phyloP scores from a whole-genome alignment of 35 echinoderm and acorn worm species.

The Diadema setosum region DNA sequence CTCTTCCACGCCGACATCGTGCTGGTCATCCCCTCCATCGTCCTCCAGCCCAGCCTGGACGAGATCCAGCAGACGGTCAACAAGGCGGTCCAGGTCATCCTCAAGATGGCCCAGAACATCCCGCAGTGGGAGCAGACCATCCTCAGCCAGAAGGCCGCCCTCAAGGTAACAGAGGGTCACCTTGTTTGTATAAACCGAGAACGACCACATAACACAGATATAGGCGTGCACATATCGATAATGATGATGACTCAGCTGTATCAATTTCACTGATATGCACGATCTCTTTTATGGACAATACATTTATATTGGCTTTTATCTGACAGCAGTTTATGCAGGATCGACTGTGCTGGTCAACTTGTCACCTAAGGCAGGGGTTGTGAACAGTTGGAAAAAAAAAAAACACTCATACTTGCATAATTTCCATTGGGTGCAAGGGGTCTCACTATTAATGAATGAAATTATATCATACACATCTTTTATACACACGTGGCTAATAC shows the following conservation, averaged over 20 bases:
- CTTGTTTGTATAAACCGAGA: too few relatives aligned
- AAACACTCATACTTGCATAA: too few relatives aligned
- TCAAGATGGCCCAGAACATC: conserved; percentile 95
- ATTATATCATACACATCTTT: too few relatives aligned
- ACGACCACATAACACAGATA: not conserved
- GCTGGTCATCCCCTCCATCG: conserved; percentile 85
- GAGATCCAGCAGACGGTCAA: conserved; percentile 87
- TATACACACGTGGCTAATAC: too few relatives aligned
- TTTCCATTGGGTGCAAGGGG: too few relatives aligned
- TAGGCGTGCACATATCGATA: too few relatives aligned
- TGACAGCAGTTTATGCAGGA: not conserved
- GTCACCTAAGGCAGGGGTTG: too few relatives aligned
- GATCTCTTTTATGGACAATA: not conserved
- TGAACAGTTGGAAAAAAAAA: too few relatives aligned
- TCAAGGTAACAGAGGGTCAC: conserved; percentile 58
- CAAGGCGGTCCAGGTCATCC: conserved; percentile 84
- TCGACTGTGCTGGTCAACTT: not conserved
- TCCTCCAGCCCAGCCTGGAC: conserved; percentile 79
- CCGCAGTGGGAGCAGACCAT: conserved; percentile 96
- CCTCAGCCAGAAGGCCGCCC: conserved; percentile 74
- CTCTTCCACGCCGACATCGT: conserved; percentile 87
- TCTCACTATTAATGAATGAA: too few relatives aligned
- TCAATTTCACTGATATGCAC: not conserved
- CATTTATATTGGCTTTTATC: not conserved
- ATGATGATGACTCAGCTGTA: not conserved